These are phyloP conservation scores for Alosa sapidissima DNA, from an alignment of 2,797 vertebrate species.

Conservation along the genomic window DNA sequence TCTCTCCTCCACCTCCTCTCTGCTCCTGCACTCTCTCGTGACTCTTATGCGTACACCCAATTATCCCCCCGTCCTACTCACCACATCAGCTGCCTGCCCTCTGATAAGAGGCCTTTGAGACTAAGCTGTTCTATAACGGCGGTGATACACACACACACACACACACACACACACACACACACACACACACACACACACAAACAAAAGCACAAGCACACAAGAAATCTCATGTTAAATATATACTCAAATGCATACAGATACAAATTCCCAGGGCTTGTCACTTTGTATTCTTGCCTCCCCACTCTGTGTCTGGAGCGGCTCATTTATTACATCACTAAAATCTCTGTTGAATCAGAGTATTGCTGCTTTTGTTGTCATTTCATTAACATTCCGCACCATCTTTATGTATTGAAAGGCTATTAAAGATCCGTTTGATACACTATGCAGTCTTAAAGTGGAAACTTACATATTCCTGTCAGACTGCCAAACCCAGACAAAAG, in stretches of 20 bases:
- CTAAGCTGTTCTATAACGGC: constrained; percentile 15
- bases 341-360: background rate
- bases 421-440: background rate
- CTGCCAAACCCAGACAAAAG: background rate
- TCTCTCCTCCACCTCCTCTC: background rate
- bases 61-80: constrained; percentile 9
- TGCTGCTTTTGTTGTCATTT: constrained; percentile 1
- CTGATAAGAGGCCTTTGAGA: constrained; percentile 28
- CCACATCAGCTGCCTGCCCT: constrained; percentile 25
- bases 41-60: constrained; percentile 4
- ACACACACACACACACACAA: constrained; percentile 7
- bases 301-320: background rate
- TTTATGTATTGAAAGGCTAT: background rate
- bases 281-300: background rate
- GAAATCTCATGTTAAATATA: background rate
- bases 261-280: background rate
- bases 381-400: background rate
- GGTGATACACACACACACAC: constrained; percentile 7
- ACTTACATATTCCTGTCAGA: background rate
- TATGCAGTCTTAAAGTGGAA: background rate
- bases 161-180: constrained; percentile 36
- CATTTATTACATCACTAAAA: background rate
- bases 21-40: background rate
- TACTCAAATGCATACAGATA: background rate
- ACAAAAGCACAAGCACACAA: background rate